These are phyloP conservation scores for Clytia hemisphaerica DNA, from an alignment of 30 jellyfish, hydroid and myxozoan species.

Conservation along the genomic window DNA sequence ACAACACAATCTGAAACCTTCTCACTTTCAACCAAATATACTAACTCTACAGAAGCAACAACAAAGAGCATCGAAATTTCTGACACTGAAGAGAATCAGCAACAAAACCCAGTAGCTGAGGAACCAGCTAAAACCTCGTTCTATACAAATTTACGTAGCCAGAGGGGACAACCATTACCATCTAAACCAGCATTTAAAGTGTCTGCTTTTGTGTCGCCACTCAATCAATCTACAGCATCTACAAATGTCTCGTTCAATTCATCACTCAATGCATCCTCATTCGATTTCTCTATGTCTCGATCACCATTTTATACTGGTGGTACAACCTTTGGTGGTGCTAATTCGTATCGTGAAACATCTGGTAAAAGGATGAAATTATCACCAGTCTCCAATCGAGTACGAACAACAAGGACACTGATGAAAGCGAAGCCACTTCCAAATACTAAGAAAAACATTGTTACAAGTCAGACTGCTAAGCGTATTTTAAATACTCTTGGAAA, in stretches of 20 bases:
- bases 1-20: constrained; percentile 10
- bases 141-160: no score
- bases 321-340: constrained; percentile 93
- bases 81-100: background rate
- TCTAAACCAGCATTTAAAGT: constrained; percentile 85
- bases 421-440: constrained; percentile 56
- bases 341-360: constrained; percentile 45
- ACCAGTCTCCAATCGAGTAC: constrained; percentile 76
- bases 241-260: no score
- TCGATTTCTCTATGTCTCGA: constrained; percentile 46
- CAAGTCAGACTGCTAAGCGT: constrained; percentile 91
- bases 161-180: background rate
- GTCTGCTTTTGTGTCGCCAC: constrained; percentile 84
- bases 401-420: constrained; percentile 47
- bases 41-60: background rate
- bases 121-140: no score
- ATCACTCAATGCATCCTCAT: constrained; percentile 74
- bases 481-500: constrained; percentile 65
- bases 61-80: background rate
- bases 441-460: constrained; percentile 53
- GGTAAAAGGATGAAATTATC: constrained; percentile 65
- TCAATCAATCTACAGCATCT: constrained; percentile 31
- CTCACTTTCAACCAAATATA: background rate
- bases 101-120: background rate
- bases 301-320: constrained; percentile 84